phyloP scores from a whole-genome alignment of 2,888 invertebrate species.

The Amphipyra berbera region DNA sequence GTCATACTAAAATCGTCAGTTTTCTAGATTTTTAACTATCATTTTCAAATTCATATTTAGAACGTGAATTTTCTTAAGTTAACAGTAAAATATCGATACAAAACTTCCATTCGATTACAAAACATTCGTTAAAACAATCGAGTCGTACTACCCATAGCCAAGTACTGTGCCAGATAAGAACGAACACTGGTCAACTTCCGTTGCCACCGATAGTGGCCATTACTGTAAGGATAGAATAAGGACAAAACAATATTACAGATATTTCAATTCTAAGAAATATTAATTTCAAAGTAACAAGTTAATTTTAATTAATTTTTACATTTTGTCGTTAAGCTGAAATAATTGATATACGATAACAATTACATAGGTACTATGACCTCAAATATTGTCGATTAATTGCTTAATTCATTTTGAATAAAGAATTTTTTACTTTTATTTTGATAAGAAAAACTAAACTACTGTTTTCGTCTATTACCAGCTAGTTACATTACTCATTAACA shows the following conservation, averaged over 20 bases:
- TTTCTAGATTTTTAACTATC: background rate
- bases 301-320: conserved; percentile 20
- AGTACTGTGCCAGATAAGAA: conserved; percentile 73
- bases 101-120: conserved; percentile 41
- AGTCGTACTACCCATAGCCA: conserved; percentile 36
- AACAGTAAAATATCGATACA: background rate
- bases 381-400: conserved; percentile 7
- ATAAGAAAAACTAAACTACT: background rate
- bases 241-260: conserved; percentile 64
- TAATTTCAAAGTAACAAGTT: conserved; percentile 26
- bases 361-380: conserved; percentile 20
- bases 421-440: background rate
- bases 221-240: conserved; percentile 67
- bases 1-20: background rate
- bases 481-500: conserved; percentile 4
- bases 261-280: conserved; percentile 63
- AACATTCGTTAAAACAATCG: conserved; percentile 59
- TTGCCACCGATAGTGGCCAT: conserved; percentile 68
- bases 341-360: conserved; percentile 11
- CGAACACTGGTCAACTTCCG: conserved; percentile 76
- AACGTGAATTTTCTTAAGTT: background rate
- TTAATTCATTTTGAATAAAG: background rate
- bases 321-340: background rate
- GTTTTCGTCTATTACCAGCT: background rate
- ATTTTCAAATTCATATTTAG: background rate